Conservation (phyloP, 2,888 invertebrate species). For the Ametastegia equiseti region DNA sequence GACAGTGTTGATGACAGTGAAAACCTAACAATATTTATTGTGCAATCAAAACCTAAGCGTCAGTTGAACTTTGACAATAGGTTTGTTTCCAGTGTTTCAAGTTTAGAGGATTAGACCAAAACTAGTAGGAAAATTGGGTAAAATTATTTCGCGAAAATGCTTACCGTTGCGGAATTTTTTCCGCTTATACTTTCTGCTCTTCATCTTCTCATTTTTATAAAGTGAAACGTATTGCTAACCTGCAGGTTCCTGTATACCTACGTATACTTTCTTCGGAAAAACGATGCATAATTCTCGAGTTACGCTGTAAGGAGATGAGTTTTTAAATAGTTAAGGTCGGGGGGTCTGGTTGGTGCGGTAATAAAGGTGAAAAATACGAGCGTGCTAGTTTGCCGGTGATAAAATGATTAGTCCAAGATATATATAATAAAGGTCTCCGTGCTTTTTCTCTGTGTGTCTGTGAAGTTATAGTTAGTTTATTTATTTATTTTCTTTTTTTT, state of each 20-base stretch:
- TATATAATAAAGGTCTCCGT: background rate
- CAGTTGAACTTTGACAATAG: no score
- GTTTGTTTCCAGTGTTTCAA: no score
- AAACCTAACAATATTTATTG: no score
- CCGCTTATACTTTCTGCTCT: no score
- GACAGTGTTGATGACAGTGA: no score
- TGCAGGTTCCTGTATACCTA: no score
- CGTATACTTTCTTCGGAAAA: background rate
- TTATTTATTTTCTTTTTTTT: conserved; percentile 49
- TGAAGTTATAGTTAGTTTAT: background rate
- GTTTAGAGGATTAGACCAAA: no score
- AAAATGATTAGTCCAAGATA: background rate
- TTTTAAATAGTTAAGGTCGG: background rate
- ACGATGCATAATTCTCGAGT: background rate
- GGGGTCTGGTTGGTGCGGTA: no score
- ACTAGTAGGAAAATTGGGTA: background rate
- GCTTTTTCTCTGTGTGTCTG: no score
- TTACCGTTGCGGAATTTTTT: no score
- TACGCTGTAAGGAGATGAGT: background rate
- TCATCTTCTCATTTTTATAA: background rate
- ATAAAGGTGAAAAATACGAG: background rate
- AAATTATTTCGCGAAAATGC: background rate
- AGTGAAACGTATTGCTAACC: no score
- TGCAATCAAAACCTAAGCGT: no score
- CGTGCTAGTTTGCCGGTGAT: background rate